phyloP scores from a whole-genome alignment of 2,797 vertebrate species.

The Aplochiton taeniatus region DNA sequence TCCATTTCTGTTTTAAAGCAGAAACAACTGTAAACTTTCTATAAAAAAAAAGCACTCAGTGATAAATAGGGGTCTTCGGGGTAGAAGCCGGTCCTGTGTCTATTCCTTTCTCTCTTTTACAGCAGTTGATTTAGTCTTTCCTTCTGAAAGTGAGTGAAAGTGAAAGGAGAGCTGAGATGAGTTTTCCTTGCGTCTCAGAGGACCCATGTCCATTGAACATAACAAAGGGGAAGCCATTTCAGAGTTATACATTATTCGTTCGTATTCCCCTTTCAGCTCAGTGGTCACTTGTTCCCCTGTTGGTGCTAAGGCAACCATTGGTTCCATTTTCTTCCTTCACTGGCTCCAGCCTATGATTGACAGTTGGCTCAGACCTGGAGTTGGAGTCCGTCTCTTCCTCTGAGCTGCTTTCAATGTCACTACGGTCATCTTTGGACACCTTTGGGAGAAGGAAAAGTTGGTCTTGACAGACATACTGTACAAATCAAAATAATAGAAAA shows the following conservation, averaged over 20 bases:
- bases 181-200: slow-evolving; percentile 28
- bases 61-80: slow-evolving; percentile 26
- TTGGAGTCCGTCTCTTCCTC: slow-evolving; percentile 83
- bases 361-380: slow-evolving; percentile 58
- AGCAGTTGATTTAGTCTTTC: background rate
- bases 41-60: slow-evolving; percentile 29
- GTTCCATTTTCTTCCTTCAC: slow-evolving; percentile 80
- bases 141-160: background rate
- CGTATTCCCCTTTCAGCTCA: slow-evolving; percentile 30
- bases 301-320: slow-evolving; percentile 68
- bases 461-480: background rate
- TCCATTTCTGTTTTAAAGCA: slow-evolving; percentile 21
- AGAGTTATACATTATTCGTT: slow-evolving; percentile 12
- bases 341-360: slow-evolving; percentile 28
- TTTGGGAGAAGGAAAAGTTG: slow-evolving; percentile 42
- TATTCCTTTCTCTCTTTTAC: slow-evolving; percentile 16
- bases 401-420: slow-evolving; percentile 95
- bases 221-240: slow-evolving; percentile 20
- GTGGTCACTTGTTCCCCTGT: slow-evolving; percentile 53
- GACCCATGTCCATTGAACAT: background rate
- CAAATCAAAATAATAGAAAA: background rate
- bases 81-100: slow-evolving; percentile 14
- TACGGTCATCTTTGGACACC: slow-evolving; percentile 95
- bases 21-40: slow-evolving; percentile 60
- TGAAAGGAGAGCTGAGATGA: slow-evolving; percentile 9